Evolutionary conservation across 2,113 vertebrate genomes (phyloP), one percentile per base, ranked within the genome.

Genomic region (Apaloderma vittatum): DNA sequence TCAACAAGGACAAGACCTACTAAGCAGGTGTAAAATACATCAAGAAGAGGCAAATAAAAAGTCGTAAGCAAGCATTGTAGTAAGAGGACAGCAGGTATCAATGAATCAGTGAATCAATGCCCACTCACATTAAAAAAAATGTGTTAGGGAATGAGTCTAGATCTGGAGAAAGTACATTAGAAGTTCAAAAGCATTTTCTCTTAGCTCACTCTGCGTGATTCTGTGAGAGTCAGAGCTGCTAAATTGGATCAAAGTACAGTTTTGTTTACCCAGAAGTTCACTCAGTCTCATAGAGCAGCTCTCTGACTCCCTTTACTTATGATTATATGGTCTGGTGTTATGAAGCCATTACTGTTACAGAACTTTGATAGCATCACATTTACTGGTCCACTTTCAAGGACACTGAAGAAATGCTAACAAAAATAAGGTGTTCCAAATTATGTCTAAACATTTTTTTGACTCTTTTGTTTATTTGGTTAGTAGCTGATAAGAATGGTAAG

Each of bases 231-330:
- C 26, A 78, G 34, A 81, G 52, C 34, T 89, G 29, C 26, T 78
- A 93, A 93, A 93, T 46, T 61, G 54, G 57, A 81, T 87, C n/a
- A 72, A 84, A 93, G 63, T 86, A 68, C 40, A 84, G 37, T 30
- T 90, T 92, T 83, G 13, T 76, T 88, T 84, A 9, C 20, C 61
- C 34, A 63, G 29, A 70, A 63, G 4, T 48, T 78, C 2, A 1
- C 21, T 13, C 48, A 15, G 12, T 63, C 37, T 81, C 34, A 51
- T 11, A 5, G 37, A 84, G 40, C 40, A 71, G 13, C 34, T 90
- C 29, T 78, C 32, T 57, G 16, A n/a, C 74, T 90, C 63, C 23
- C 13, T 49, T 75, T 92, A 23, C 29, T 62, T 71, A 43, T 32
- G 57, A 32, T 48, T 66, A 12, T 51, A 52, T 66, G 23, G 20